These are phyloP conservation scores for Melinopterus prodromus DNA, from an alignment of 2,888 invertebrate genomes.

Conservation along the genomic window DNA sequence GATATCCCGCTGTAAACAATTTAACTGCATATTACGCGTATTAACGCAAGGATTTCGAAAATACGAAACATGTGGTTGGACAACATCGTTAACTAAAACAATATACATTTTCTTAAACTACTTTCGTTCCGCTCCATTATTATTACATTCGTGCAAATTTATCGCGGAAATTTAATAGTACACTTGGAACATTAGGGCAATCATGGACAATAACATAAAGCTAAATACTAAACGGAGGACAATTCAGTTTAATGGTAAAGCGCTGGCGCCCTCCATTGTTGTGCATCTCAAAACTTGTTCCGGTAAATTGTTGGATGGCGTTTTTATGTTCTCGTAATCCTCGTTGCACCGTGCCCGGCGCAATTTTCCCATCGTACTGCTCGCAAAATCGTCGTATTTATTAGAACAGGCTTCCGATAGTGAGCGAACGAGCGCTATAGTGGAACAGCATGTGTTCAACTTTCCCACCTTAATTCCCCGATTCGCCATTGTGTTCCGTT, in stretches of 20 bases:
- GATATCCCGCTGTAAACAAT: too few relatives aligned
- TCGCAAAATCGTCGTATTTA: not conserved
- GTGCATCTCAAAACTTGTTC: not conserved
- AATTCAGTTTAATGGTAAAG: not conserved
- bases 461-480: not conserved
- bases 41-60: too few relatives aligned
- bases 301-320: not conserved
- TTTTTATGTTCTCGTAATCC: not conserved
- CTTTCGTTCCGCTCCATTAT: not conserved
- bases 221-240: not conserved
- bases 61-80: not conserved
- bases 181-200: not conserved
- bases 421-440: too few relatives aligned
- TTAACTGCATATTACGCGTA: too few relatives aligned
- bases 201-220: not conserved
- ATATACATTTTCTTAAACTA: not conserved
- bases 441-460: too few relatives aligned
- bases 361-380: not conserved
- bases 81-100: not conserved
- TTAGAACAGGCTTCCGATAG: not conserved
- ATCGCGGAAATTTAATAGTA: not conserved
- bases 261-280: not conserved
- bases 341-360: not conserved
- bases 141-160: not conserved
- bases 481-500: not conserved